Conservation (phyloP, 2,797 vertebrate species). For the Scyliorhinus canicula region DNA sequence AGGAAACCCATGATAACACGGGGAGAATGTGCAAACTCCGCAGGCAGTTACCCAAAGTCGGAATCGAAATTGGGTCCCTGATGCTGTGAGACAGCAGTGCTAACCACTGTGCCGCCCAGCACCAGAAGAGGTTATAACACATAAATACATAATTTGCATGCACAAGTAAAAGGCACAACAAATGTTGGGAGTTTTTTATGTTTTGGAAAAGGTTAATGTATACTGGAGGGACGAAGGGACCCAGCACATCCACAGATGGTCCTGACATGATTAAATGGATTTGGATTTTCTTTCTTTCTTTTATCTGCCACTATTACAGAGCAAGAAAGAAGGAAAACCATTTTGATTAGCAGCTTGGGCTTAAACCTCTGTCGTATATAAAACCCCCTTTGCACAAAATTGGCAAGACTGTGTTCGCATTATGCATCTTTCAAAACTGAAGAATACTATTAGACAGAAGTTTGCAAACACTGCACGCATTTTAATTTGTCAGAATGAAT, state of each 20-base stretch:
- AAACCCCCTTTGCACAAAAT: neutral
- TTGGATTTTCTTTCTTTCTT: neutral
- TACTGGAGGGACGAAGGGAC: neutral
- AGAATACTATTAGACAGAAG: conserved; percentile 11
- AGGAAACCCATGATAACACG: no score
- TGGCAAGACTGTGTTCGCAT: conserved; percentile 16
- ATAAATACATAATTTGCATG: no score
- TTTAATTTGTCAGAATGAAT: conserved; percentile 11
- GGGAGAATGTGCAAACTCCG: no score
- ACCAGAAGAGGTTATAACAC: neutral
- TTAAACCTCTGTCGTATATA: neutral
- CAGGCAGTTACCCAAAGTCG: no score
- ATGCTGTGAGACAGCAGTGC: no score
- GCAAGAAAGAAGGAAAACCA: neutral
- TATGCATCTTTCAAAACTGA: conserved; percentile 27
- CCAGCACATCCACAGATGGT: neutral
- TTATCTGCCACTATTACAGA: neutral
- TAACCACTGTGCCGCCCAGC: no score
- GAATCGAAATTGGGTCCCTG: no score
- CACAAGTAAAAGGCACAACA: neutral
- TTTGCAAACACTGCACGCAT: conserved; percentile 29
- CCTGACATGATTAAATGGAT: neutral
- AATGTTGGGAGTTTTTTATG: neutral
- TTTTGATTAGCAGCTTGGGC: neutral
- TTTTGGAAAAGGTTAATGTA: neutral